These are phyloP conservation scores for Philopotamus ludificatus DNA, from an alignment of 1,140 invertebrate genomes.

Conservation along the genomic window DNA sequence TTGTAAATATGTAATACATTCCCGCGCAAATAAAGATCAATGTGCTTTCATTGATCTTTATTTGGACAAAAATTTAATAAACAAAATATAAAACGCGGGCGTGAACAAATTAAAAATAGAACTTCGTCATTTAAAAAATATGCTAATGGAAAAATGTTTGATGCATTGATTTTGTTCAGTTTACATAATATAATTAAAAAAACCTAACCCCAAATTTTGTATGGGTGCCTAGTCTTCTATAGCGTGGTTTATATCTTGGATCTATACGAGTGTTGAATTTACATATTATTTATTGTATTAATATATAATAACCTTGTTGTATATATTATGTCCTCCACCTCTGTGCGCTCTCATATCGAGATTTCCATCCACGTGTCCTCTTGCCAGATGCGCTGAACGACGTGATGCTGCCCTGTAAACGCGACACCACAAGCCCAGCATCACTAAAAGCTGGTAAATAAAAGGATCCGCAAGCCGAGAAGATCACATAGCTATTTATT, in stretches of 20 bases:
- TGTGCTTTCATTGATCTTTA: background rate
- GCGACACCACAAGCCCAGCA: slow-evolving; percentile 68
- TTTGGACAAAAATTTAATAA: too few species aligned
- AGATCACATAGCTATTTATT: slow-evolving; percentile 76
- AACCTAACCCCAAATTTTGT: too few species aligned
- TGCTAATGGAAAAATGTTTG: too few species aligned
- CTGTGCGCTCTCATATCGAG: slow-evolving; percentile 59
- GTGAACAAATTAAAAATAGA: too few species aligned
- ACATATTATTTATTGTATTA: too few species aligned
- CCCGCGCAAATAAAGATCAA: background rate
- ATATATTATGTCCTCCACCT: slow-evolving; percentile 43
- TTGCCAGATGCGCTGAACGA: slow-evolving; percentile 18
- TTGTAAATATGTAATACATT: background rate
- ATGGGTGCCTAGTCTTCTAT: too few species aligned
- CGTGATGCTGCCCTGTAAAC: slow-evolving; percentile 62
- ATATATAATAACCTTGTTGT: background rate
- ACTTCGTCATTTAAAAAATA: too few species aligned
- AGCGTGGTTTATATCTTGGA: too few species aligned
- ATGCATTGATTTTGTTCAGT: too few species aligned
- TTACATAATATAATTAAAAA: too few species aligned
- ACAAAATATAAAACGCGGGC: too few species aligned
- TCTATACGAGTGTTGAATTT: too few species aligned
- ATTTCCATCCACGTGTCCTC: slow-evolving; percentile 54
- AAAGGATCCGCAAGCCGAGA: slow-evolving; percentile 73
- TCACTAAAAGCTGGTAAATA: slow-evolving; percentile 70